Conservation (phyloP, 35 echinoderm and acorn worm species). For the Nesometra sesokonis region DNA sequence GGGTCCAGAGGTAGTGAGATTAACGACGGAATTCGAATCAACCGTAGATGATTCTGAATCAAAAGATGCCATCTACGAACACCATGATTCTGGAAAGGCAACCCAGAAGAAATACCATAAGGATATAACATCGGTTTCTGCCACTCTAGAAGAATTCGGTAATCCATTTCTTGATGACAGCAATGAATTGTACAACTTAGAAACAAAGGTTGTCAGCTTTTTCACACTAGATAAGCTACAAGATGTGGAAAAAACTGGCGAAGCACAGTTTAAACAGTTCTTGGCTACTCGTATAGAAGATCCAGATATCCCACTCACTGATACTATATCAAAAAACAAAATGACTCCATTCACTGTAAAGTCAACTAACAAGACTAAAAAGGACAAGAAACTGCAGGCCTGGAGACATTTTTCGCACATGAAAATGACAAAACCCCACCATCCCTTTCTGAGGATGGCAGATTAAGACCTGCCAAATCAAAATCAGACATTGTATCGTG, state of each 20-base stretch:
- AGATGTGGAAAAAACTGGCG: not conserved
- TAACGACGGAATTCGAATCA: not conserved
- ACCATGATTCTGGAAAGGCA: not conserved
- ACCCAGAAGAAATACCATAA: not conserved
- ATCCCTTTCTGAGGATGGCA: not conserved
- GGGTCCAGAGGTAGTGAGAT: not conserved
- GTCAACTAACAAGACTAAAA: not conserved
- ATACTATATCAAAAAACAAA: not conserved
- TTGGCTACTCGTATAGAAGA: not conserved
- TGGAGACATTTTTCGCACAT: not conserved
- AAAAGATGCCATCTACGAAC: not conserved
- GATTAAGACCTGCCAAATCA: not conserved
- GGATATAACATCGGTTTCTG: not conserved
- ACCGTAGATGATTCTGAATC: not conserved
- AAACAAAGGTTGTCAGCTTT: not conserved
- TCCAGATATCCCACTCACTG: not conserved
- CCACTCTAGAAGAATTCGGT: not conserved
- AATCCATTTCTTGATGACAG: slow-evolving; percentile 2
- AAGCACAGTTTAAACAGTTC: not conserved
- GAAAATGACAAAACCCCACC: not conserved
- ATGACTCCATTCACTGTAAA: not conserved
- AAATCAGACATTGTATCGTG: not conserved
- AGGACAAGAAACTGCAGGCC: not conserved
- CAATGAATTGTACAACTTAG: not conserved
- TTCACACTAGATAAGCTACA: not conserved